Conservation (phyloP, 2,888 invertebrate genomes). For the Brachynemurus nebulosus region DNA sequence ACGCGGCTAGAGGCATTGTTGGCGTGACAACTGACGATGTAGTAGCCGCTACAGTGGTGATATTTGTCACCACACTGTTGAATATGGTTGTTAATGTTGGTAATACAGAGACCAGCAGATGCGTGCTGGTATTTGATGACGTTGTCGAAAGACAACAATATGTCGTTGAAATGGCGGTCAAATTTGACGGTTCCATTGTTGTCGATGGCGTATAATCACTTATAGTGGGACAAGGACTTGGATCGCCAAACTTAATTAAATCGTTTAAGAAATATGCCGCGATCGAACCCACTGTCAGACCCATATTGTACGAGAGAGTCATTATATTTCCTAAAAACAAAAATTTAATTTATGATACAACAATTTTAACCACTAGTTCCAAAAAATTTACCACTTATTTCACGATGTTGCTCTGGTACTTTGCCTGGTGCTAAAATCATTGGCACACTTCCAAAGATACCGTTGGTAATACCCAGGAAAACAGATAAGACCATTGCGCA, state of each 20-base stretch:
- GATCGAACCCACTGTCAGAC: slow-evolving; percentile 68
- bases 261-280: slow-evolving; percentile 65
- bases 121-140: neutral
- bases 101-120: too few species aligned
- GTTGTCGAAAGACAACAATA: neutral
- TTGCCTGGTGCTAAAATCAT: slow-evolving; percentile 85
- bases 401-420: slow-evolving; percentile 72
- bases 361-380: neutral
- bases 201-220: neutral
- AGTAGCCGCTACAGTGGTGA: neutral
- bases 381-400: slow-evolving; percentile 56
- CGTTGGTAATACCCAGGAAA: slow-evolving; percentile 69
- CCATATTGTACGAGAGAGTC: slow-evolving; percentile 83
- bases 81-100: neutral
- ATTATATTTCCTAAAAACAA: slow-evolving; percentile 67
- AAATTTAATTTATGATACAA: neutral
- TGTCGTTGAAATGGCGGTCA: too few species aligned
- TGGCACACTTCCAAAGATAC: slow-evolving; percentile 78
- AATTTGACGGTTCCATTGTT: too few species aligned
- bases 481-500: slow-evolving; percentile 53
- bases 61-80: neutral
- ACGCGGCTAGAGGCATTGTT: neutral
- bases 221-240: neutral
- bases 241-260: slow-evolving; percentile 7
- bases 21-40: neutral